Evolutionary conservation across 1,140 invertebrate genomes (phyloP).

Genomic region (Euura saliciscinereae): DNA sequence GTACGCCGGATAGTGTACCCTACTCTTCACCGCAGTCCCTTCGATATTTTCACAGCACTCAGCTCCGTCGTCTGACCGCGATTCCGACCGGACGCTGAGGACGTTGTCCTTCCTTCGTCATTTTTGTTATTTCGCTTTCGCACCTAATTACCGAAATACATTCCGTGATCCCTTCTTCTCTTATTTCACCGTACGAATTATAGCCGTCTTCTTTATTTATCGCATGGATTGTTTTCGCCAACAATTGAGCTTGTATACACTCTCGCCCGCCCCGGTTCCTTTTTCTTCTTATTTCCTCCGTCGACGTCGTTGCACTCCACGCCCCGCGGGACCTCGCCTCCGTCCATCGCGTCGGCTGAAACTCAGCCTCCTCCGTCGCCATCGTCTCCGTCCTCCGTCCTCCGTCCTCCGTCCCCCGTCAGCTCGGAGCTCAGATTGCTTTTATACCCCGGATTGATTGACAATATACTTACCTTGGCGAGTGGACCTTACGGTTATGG

Average conservation of each 20-base stretch:
- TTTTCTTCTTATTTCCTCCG: slow-evolving; percentile 29
- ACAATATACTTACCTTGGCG: slow-evolving; percentile 59
- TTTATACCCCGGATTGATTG: slow-evolving; percentile 61
- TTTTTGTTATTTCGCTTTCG: slow-evolving; percentile 8
- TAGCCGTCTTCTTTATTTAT: neutral
- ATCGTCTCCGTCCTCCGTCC: slow-evolving; percentile 16
- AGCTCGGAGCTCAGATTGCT: slow-evolving; percentile 59
- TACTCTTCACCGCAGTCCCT: neutral
- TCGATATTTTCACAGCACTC: slow-evolving; percentile 44
- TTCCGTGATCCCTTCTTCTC: neutral
- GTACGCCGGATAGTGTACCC: neutral
- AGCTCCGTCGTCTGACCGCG: neutral
- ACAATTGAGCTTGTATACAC: slow-evolving; percentile 32
- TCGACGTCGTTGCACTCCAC: slow-evolving; percentile 33
- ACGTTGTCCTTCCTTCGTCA: slow-evolving; percentile 26
- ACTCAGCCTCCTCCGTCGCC: neutral
- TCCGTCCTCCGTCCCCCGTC: slow-evolving; percentile 44
- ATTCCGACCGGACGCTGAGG: neutral
- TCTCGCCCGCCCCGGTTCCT: slow-evolving; percentile 30
- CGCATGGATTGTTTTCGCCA: neutral
- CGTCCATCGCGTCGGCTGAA: neutral
- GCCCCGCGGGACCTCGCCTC: slow-evolving; percentile 48
- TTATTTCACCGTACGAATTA: neutral
- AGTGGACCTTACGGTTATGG: slow-evolving; percentile 51
- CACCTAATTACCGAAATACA: neutral